A percentile compares a stretch with the other conserved stretches of the same genome.
Evolutionary conservation across 1,140 invertebrate species (phyloP).

Genomic region (Grapholita molesta): DNA sequence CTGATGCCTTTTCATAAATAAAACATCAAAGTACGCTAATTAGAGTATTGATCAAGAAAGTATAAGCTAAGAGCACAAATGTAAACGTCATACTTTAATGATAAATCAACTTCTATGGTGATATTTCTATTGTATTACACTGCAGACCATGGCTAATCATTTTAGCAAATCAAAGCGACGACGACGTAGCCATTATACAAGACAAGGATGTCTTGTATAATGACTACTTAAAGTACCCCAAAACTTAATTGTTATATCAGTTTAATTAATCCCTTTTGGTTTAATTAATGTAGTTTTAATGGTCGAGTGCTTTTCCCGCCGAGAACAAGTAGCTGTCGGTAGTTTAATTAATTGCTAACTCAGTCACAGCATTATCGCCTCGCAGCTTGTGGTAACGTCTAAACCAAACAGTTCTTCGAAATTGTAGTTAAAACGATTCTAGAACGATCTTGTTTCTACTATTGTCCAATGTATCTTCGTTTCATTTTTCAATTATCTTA

Average conservation of each 20-base stretch:
- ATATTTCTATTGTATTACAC: no score
- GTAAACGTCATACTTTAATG: no score
- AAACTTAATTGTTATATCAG: neutral
- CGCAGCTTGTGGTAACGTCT: neutral
- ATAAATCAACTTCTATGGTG: no score
- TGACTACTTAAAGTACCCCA: neutral
- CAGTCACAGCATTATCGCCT: neutral
- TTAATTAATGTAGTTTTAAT: neutral
- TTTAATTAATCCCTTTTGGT: neutral
- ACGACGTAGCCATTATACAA: no score
- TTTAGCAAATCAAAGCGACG: neutral
- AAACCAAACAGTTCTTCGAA: no score
- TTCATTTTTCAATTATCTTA: neutral
- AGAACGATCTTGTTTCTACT: no score
- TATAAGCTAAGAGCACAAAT: no score
- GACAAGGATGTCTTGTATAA: neutral
- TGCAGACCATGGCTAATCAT: no score
- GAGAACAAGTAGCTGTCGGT: neutral
- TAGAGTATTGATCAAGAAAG: neutral
- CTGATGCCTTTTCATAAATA: constrained; percentile 10
- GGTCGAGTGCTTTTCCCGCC: neutral
- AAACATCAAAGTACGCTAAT: neutral
- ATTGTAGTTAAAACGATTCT: no score
- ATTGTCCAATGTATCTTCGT: no score
- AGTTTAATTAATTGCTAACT: neutral